phyloP scores from a whole-genome alignment of 2,797 vertebrate genomes.

The Pangasius larnaudii region DNA sequence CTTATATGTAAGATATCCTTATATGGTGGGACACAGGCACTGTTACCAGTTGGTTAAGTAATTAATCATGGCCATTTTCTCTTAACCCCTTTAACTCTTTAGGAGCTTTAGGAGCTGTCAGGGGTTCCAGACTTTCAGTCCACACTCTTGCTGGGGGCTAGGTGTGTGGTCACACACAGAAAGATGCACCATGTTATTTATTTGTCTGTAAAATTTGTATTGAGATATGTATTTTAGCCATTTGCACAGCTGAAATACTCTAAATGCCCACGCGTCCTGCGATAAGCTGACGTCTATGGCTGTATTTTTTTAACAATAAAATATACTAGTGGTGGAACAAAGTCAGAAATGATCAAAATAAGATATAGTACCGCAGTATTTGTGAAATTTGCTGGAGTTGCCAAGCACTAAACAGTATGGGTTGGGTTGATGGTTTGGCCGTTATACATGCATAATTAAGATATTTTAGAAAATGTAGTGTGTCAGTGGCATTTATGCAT shows the following conservation, averaged over 20 bases:
- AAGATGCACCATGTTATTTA: background rate
- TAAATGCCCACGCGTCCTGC: background rate
- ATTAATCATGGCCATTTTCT: constrained; percentile 22
- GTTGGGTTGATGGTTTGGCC: background rate
- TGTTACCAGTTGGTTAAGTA: background rate
- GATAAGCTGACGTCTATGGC: background rate
- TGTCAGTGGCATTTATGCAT: background rate
- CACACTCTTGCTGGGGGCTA: background rate
- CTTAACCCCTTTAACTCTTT: background rate
- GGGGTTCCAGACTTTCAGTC: background rate
- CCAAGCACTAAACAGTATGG: background rate
- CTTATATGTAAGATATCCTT: constrained; percentile 11
- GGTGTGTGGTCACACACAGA: background rate
- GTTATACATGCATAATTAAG: background rate
- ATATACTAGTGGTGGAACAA: background rate
- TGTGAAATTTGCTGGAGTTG: background rate
- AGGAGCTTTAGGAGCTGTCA: background rate
- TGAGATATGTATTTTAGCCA: background rate
- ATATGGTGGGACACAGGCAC: background rate
- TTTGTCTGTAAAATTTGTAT: background rate
- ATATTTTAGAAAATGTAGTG: background rate
- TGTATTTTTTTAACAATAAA: background rate
- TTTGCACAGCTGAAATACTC: background rate
- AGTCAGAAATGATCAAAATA: background rate
- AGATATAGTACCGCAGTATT: background rate